Conservation (phyloP, 2,797 vertebrate species). For the Decapterus maruadsi region DNA sequence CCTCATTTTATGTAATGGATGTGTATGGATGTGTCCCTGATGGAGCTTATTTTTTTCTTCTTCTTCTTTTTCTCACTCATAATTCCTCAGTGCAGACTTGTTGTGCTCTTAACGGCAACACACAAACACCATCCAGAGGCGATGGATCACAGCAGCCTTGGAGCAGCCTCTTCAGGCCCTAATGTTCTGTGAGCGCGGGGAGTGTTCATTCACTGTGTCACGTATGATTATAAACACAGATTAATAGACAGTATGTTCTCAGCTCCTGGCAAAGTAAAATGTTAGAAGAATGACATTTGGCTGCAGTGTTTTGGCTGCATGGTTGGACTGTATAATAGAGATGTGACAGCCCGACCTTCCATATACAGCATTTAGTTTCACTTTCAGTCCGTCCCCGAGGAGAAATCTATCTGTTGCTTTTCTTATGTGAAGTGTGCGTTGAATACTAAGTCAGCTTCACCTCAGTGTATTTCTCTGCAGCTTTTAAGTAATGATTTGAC, state of each 20-base stretch:
- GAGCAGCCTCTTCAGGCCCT: constrained; percentile 67
- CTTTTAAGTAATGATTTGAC: constrained; percentile 46
- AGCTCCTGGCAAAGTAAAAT: constrained; percentile 54
- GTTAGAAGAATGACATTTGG: constrained; percentile 56
- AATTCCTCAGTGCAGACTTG: constrained; percentile 65
- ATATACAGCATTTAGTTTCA: constrained; percentile 49
- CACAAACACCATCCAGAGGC: constrained; percentile 56
- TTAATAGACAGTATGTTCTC: constrained; percentile 77
- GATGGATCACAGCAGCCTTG: constrained; percentile 75
- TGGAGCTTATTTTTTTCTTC: constrained; percentile 33
- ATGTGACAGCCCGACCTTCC: constrained; percentile 56
- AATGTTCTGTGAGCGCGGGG: constrained; percentile 68
- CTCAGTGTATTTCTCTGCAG: constrained; percentile 16
- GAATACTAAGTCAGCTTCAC: constrained; percentile 50
- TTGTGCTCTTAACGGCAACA: constrained; percentile 53
- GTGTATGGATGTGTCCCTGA: constrained; percentile 71
- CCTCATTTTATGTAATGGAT: constrained; percentile 43
- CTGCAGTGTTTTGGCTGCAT: constrained; percentile 41
- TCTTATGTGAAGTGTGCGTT: constrained; percentile 19
- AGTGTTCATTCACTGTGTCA: constrained; percentile 79
- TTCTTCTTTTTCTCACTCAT: constrained; percentile 5
- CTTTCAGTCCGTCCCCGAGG: constrained; percentile 43
- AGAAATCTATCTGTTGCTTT: constrained; percentile 44
- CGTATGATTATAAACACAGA: constrained; percentile 78
- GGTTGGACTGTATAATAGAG: constrained; percentile 59